phyloP scores from a whole-genome alignment of 2,113 vertebrate genomes.

The Trematocara variabile region DNA sequence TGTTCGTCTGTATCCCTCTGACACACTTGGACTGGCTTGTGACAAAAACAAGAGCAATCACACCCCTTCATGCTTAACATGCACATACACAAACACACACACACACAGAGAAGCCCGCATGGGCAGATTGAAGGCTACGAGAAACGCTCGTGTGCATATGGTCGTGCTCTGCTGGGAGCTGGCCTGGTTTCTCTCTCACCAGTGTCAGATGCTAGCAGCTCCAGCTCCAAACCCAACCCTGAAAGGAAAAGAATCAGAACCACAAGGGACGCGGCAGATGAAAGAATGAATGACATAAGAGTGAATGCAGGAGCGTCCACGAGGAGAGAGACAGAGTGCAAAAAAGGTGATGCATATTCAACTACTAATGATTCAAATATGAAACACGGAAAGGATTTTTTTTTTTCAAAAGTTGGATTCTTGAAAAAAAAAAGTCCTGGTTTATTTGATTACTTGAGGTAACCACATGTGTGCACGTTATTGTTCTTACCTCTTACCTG shows the following conservation, averaged over 20 bases:
- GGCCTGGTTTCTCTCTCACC: constrained; percentile 54
- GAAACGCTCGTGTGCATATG: constrained; percentile 1
- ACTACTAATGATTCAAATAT: not conserved
- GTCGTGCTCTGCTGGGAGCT: constrained; percentile 50
- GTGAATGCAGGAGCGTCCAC: not conserved
- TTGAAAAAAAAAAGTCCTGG: not conserved
- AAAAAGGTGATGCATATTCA: not conserved
- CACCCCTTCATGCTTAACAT: not conserved
- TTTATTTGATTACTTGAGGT: not conserved
- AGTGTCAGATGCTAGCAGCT: constrained; percentile 1
- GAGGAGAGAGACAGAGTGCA: not conserved
- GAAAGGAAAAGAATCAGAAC: not conserved
- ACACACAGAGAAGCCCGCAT: not conserved
- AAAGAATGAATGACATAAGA: not conserved
- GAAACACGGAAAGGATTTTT: not conserved
- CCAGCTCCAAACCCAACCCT: not conserved
- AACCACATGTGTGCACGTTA: not conserved
- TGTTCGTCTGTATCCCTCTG: not conserved
- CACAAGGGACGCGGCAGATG: not conserved
- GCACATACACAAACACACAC: not conserved
- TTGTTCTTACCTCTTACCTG: not conserved
- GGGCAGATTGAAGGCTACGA: constrained; percentile 5
- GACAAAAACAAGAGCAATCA: constrained; percentile 34
- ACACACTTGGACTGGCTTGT: constrained; percentile 30
- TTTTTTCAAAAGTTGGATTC: not conserved